Conservation (phyloP, 2,888 invertebrate species). For the Cistogaster globosa region DNA sequence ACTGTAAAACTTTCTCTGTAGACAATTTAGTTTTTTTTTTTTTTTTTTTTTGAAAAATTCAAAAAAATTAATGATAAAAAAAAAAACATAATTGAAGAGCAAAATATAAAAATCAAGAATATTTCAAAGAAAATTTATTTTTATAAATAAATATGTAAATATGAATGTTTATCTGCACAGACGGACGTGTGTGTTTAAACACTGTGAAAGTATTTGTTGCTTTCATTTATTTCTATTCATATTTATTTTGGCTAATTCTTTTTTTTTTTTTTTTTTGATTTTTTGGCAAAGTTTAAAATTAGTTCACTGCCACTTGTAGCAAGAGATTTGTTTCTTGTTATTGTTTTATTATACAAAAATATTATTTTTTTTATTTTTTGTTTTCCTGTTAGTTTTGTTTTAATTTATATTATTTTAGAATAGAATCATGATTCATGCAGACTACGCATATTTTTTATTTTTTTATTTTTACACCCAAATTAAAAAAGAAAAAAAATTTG, state of each 20-base stretch:
- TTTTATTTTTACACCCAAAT: slow-evolving; percentile 57
- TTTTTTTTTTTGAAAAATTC: slow-evolving; percentile 27
- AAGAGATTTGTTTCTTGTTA: slow-evolving; percentile 62
- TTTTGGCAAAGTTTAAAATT: slow-evolving; percentile 72
- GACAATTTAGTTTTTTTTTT: too few relatives aligned
- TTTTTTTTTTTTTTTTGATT: slow-evolving; percentile 3
- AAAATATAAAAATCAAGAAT: slow-evolving; percentile 29
- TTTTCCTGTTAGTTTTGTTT: slow-evolving; percentile 54
- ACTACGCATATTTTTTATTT: slow-evolving; percentile 63
- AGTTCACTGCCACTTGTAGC: slow-evolving; percentile 81
- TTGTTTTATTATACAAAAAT: slow-evolving; percentile 27
- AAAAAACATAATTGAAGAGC: slow-evolving; percentile 27
- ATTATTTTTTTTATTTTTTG: slow-evolving; percentile 31
- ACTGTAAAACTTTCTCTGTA: slow-evolving; percentile 44
- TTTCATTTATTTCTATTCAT: slow-evolving; percentile 27
- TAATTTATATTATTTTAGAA: slow-evolving; percentile 63
- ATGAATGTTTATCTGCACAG: slow-evolving; percentile 11
- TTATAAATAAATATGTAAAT: slow-evolving; percentile 42
- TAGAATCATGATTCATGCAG: slow-evolving; percentile 67
- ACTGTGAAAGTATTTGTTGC: not conserved
- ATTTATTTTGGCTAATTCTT: slow-evolving; percentile 41
- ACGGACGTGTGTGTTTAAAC: not conserved
- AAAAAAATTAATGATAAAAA: slow-evolving; percentile 37
- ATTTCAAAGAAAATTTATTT: not conserved
- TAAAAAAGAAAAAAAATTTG: slow-evolving; percentile 36